A percentile compares a stretch with the other conserved stretches of the same genome.
phyloP scores from a whole-genome alignment of 2,888 invertebrate species.

The Nudaria mundana region DNA sequence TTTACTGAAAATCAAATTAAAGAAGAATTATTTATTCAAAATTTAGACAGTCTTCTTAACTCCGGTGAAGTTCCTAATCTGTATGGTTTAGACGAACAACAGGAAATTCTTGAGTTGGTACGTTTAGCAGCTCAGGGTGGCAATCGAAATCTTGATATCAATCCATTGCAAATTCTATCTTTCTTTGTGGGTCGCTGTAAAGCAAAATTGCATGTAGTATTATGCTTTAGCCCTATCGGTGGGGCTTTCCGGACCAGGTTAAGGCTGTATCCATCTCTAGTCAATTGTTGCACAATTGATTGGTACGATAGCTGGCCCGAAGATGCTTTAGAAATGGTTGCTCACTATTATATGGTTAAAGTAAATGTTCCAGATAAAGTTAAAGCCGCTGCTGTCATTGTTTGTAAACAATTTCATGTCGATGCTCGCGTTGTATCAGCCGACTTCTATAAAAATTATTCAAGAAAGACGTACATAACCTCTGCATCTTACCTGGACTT shows the following conservation, averaged over 20 bases:
- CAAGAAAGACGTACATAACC: constrained; percentile 90
- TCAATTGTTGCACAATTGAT: constrained; percentile 94
- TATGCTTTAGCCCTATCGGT: constrained; percentile 94
- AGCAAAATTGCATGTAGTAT: constrained; percentile 89
- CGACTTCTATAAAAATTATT: constrained; percentile 83
- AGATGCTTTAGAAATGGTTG: constrained; percentile 91
- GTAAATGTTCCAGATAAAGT: constrained; percentile 86
- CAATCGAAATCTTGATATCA: constrained; percentile 90
- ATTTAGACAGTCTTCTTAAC: constrained; percentile 91
- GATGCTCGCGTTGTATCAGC: constrained; percentile 84
- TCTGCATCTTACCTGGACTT: constrained; percentile 92
- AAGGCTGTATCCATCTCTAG: constrained; percentile 90
- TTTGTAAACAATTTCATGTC: constrained; percentile 94
- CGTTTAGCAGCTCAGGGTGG: constrained; percentile 87
- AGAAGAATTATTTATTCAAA: constrained; percentile 89
- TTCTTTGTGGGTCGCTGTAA: constrained; percentile 90
- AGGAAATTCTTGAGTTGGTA: constrained; percentile 90
- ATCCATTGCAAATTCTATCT: constrained; percentile 85
- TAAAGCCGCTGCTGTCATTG: constrained; percentile 84
- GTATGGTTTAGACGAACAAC: constrained; percentile 90
- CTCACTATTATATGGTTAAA: constrained; percentile 87
- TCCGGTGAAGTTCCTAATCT: constrained; percentile 94
- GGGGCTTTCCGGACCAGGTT: constrained; percentile 89
- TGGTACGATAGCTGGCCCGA: constrained; percentile 96
- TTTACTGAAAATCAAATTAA: constrained; percentile 92